Base-by-base conservation (phyloP, 2,113 vertebrate genomes). In the Stigmatopora argus region DNA sequence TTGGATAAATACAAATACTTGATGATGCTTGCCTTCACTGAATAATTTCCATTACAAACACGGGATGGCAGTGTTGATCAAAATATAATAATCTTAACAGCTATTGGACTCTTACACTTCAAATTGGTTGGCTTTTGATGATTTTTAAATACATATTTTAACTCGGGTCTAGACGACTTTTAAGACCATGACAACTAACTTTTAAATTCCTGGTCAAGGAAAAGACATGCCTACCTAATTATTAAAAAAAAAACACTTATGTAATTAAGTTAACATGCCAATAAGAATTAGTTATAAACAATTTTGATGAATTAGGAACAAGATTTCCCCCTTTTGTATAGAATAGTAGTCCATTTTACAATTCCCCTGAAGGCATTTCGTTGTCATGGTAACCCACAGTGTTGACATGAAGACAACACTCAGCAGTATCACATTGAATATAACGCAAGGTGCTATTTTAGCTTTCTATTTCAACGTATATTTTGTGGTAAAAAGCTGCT, bases 61-160 rank as follows among this genome's bases (percentile, higher is more conserved):
- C 79, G 67, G 2, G 78, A 77, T 70, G 86, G 85, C 84, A 86
- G 77, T 86, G 69, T 73, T 77, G 77, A 64, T 71, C 75, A 67
- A 19, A 41, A 58, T 45, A 59, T 58, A 14, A 45, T 26, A 53
- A 23, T n/a, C 64, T 21, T 2, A 17, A 44, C 10, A 44, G 4
- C 10, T 23, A 21, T 23, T 23, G 9, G 12, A 53, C 7, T 18
- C 7, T 9, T 5, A 31, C 26, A 31, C 26, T 53, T 53, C 21
- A 23, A 21, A 53, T 23, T 51, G n/a, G 48, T 51, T 19, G 18
- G 18, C 8, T n/a, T 19, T 18, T 58, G 26, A 15, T 18, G 7
- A 35, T 38, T 34, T 35, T 17, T 15, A 18, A 35, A 31, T 31
- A 31, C 8, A 10, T 38, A 31, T 38, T 18, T 38, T 38, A 15